Percentiles rank a stretch among this genome's conserved stretches.
Conservation (phyloP, 2,797 vertebrate species). For the Poecilia gillii region DNA sequence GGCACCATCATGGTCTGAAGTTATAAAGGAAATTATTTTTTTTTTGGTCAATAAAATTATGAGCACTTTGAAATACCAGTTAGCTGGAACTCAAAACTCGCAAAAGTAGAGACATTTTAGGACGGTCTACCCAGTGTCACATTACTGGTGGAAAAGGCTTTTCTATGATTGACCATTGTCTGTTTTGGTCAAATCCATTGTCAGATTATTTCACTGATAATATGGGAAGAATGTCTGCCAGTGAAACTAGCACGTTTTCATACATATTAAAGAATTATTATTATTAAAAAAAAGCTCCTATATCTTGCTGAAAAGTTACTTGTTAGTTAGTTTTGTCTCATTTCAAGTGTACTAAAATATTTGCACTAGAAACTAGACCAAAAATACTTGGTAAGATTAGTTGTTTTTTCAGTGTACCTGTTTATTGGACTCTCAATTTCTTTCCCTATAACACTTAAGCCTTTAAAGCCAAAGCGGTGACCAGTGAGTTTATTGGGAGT, state of each 20-base stretch:
- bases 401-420: neutral
- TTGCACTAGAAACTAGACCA: neutral
- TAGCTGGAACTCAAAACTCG: neutral
- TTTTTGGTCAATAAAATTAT: neutral
- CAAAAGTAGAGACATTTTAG: neutral
- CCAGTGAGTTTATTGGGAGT: slow-evolving; percentile 1
- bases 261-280: no score
- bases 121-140: neutral
- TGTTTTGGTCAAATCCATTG: neutral
- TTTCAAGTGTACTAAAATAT: no score
- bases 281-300: no score
- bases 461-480: slow-evolving; percentile 3
- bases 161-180: neutral
- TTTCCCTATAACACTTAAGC: neutral
- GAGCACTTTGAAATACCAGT: neutral
- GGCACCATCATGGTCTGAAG: neutral
- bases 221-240: no score
- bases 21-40: neutral
- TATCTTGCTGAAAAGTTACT: no score
- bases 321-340: no score
- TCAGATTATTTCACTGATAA: no score
- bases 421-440: neutral
- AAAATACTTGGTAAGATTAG: neutral
- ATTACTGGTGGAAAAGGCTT: neutral
- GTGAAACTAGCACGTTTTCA: no score